These are phyloP conservation scores for Grapholita molesta DNA, from an alignment of 1,140 invertebrate species.

Conservation along the genomic window DNA sequence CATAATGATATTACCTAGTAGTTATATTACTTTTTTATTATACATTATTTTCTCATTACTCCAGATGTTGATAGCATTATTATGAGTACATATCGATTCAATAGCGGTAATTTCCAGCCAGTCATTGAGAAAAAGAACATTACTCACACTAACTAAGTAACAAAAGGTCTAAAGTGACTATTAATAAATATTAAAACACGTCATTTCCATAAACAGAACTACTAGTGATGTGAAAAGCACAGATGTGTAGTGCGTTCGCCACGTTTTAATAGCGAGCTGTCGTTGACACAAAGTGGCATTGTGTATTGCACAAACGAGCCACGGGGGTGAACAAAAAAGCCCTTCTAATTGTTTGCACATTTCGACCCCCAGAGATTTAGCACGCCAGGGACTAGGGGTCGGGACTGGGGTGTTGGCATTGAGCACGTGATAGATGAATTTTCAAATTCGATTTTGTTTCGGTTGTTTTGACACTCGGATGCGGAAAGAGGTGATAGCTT, in stretches of 20 bases:
- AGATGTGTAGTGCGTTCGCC: slow-evolving; percentile 58
- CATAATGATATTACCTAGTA: no score
- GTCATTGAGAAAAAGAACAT: not conserved
- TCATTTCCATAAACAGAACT: not conserved
- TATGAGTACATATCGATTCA: not conserved
- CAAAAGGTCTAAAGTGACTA: not conserved
- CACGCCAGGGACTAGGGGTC: slow-evolving; percentile 18
- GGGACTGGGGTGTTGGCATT: slow-evolving; percentile 21
- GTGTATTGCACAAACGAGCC: slow-evolving; percentile 42
- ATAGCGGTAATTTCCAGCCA: not conserved
- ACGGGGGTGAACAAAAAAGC: slow-evolving; percentile 49
- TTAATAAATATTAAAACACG: not conserved
- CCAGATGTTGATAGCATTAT: not conserved
- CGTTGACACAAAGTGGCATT: slow-evolving; percentile 62
- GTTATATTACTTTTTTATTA: no score
- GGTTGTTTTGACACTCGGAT: not conserved
- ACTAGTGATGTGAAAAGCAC: slow-evolving; percentile 46
- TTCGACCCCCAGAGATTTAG: slow-evolving; percentile 38
- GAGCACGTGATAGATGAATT: not conserved
- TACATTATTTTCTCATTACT: not conserved
- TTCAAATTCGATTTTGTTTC: not conserved
- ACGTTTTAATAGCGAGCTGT: slow-evolving; percentile 54
- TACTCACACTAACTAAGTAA: not conserved
- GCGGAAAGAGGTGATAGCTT: not conserved
- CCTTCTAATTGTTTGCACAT: slow-evolving; percentile 73